phyloP scores from a whole-genome alignment of 2,888 invertebrate genomes.

The Argynnis bischoffii region DNA sequence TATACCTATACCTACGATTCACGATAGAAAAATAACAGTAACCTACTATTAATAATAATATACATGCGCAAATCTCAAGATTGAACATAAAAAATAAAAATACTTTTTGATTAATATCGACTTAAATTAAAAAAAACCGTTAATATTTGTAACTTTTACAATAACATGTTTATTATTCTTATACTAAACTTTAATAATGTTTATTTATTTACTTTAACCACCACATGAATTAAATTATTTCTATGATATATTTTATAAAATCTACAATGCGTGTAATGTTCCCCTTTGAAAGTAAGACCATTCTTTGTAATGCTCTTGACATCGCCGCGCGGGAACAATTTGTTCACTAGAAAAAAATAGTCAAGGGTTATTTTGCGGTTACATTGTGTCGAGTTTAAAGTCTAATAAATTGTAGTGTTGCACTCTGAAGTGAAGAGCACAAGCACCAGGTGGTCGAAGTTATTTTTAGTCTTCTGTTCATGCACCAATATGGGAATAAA shows the following conservation, averaged over 20 bases:
- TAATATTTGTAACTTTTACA: too few relatives aligned
- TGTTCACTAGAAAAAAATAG: slow-evolving; percentile 64
- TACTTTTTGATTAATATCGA: too few relatives aligned
- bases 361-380: slow-evolving; percentile 78
- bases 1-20: too few relatives aligned
- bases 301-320: slow-evolving; percentile 51
- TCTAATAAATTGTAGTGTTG: slow-evolving; percentile 70
- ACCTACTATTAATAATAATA: too few relatives aligned
- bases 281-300: slow-evolving; percentile 27
- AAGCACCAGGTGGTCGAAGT: slow-evolving; percentile 74
- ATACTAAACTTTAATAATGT: slow-evolving; percentile 6
- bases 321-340: slow-evolving; percentile 56
- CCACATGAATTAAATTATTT: slow-evolving; percentile 9
- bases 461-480: slow-evolving; percentile 74
- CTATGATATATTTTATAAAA: not conserved
- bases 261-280: slow-evolving; percentile 43
- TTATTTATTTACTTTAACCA: slow-evolving; percentile 15
- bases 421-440: slow-evolving; percentile 60
- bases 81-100: too few relatives aligned
- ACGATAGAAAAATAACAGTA: too few relatives aligned
- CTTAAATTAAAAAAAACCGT: too few relatives aligned
- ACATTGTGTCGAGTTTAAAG: slow-evolving; percentile 64
- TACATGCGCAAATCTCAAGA: too few relatives aligned
- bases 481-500: slow-evolving; percentile 69
- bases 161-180: not conserved